Percentiles rank a stretch among this genome's conserved stretches.
Evolutionary conservation across 53 echinoderm and acorn worm species (phyloP).

Genomic region (Astropecten irregularis): DNA sequence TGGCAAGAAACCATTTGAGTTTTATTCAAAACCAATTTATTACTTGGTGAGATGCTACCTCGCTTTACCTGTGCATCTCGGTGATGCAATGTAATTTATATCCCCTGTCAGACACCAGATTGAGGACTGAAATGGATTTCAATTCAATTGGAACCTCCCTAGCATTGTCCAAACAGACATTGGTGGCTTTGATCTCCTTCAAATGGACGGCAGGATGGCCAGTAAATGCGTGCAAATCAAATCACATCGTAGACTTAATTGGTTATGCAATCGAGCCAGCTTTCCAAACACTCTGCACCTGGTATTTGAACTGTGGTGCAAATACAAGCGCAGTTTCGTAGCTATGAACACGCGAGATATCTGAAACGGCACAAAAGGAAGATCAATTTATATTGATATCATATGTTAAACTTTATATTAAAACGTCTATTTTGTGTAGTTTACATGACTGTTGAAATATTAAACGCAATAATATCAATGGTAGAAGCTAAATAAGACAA

Average conservation of each 20-base stretch:
- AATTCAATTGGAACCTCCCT: background rate
- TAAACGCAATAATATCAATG: too few species aligned
- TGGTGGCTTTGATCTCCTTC: background rate
- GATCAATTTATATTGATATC: background rate
- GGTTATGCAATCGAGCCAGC: background rate
- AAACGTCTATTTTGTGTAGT: background rate
- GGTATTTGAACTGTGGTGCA: background rate
- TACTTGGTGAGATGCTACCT: background rate
- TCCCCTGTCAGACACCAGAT: background rate
- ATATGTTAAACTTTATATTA: background rate
- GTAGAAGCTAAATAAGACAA: too few species aligned
- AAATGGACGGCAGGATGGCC: background rate
- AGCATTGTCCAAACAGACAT: background rate
- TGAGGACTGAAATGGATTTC: background rate
- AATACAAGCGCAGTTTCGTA: background rate
- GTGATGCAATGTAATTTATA: background rate
- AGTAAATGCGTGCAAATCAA: background rate
- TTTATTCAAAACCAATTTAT: background rate
- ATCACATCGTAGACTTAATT: background rate
- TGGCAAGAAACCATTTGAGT: too few species aligned
- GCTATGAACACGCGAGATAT: background rate
- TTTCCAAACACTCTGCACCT: too few species aligned
- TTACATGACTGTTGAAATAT: too few species aligned
- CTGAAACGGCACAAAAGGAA: background rate
- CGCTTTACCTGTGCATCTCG: background rate